Percentiles rank a stretch among this genome's conserved stretches.
Evolutionary conservation across 2,797 vertebrate species (phyloP).

Genomic region (Mus minutoides): DNA sequence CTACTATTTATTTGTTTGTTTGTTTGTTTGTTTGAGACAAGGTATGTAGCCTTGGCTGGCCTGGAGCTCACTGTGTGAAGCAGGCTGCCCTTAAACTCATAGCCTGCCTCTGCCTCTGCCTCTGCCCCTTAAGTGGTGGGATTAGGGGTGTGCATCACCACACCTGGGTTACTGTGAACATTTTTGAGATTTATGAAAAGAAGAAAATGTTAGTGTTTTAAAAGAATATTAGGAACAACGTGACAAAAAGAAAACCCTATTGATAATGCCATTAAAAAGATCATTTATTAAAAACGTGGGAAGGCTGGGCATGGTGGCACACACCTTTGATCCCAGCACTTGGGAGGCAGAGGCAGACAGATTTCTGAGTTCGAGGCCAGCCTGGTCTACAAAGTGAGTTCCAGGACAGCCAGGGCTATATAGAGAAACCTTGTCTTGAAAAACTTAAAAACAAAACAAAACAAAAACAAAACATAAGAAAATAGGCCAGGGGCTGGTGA

Average conservation of each 20-base stretch:
- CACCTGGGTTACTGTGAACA: background rate
- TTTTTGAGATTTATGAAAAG: background rate
- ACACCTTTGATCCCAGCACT: background rate
- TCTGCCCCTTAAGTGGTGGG: background rate
- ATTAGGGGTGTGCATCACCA: background rate
- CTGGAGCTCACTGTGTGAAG: background rate
- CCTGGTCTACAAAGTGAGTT: background rate
- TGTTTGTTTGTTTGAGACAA: background rate
- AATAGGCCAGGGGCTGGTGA: no score
- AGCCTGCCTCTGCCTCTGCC: background rate
- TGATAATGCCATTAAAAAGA: background rate
- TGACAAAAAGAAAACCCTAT: slow-evolving; percentile 7
- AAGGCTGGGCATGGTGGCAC: background rate
- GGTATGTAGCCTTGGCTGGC: background rate
- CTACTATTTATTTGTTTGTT: background rate
- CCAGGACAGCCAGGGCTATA: background rate
- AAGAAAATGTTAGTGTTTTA: slow-evolving; percentile 39
- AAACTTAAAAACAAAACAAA: background rate
- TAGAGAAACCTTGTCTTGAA: background rate
- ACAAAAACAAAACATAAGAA: no score
- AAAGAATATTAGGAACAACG: slow-evolving; percentile 2
- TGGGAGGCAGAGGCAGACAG: background rate
- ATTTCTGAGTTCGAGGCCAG: background rate
- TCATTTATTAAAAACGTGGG: slow-evolving; percentile 42
- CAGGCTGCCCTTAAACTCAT: background rate